A percentile compares a stretch with the other conserved stretches of the same genome.
Evolutionary conservation across 2,113 vertebrate species (phyloP).

Genomic region (Clupea harengus): DNA sequence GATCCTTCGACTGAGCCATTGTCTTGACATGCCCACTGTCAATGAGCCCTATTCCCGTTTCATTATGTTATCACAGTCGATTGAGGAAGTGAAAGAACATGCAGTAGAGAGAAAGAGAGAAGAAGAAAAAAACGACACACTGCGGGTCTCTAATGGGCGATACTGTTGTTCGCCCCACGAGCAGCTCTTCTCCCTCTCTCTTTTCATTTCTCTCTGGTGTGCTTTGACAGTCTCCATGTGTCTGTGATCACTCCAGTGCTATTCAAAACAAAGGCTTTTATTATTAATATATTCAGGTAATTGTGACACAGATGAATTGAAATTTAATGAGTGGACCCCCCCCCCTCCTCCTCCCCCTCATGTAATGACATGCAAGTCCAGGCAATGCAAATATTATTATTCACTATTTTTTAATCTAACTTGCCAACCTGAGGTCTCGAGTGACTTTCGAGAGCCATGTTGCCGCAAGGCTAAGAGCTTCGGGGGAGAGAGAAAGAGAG

Average conservation of each 20-base stretch:
- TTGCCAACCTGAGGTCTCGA: slow-evolving; percentile 31
- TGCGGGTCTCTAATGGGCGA: slow-evolving; percentile 30
- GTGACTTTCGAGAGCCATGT: slow-evolving; percentile 26
- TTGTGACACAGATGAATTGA: slow-evolving; percentile 50
- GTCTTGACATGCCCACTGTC: slow-evolving; percentile 54
- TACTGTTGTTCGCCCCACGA: slow-evolving; percentile 50
- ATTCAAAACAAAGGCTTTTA: slow-evolving; percentile 58
- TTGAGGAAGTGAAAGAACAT: slow-evolving; percentile 1
- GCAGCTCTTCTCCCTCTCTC: slow-evolving; percentile 44
- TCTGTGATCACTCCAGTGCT: slow-evolving; percentile 50
- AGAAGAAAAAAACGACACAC: not conserved
- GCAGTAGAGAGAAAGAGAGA: slow-evolving; percentile 31
- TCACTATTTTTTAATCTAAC: slow-evolving; percentile 33
- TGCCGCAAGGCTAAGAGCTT: not conserved
- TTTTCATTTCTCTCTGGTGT: slow-evolving; percentile 46
- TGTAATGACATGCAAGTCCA: slow-evolving; percentile 45
- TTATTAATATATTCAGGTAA: slow-evolving; percentile 56
- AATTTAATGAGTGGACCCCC: slow-evolving; percentile 48
- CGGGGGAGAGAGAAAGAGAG: not conserved
- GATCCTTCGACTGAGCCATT: slow-evolving; percentile 46
- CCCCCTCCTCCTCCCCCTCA: not conserved
- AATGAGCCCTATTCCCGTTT: slow-evolving; percentile 42
- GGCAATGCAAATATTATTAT: slow-evolving; percentile 44
- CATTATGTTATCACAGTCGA: slow-evolving; percentile 56
- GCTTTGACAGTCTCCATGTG: slow-evolving; percentile 48